Conservation (phyloP, 2,797 vertebrate species). For the Lagocephalus sceleratus region DNA sequence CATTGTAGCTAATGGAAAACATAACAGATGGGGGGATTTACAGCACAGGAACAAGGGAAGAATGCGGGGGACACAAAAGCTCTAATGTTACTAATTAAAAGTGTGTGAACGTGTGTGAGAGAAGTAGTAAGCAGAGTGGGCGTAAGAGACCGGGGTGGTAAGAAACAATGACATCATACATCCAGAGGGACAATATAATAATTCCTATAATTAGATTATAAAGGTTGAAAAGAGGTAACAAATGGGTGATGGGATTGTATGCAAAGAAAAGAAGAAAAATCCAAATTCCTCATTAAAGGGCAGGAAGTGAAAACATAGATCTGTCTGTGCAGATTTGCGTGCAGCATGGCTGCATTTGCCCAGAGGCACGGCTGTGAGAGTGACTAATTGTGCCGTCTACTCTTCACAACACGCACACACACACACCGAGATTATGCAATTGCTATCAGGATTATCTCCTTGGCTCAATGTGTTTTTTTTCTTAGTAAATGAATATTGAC, state of each 20-base stretch:
- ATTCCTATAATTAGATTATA: slow-evolving; percentile 11
- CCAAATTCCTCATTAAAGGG: slow-evolving; percentile 37
- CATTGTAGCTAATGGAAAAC: slow-evolving; percentile 42
- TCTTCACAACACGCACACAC: slow-evolving; percentile 32
- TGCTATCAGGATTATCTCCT: slow-evolving; percentile 53
- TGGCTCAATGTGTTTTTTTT: slow-evolving; percentile 6
- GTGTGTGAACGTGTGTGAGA: slow-evolving; percentile 17
- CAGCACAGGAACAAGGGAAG: slow-evolving; percentile 46
- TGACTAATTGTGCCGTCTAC: slow-evolving; percentile 63
- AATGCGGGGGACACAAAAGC: slow-evolving; percentile 19
- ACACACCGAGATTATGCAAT: slow-evolving; percentile 50
- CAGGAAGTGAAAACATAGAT: slow-evolving; percentile 33
- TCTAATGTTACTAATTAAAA: slow-evolving; percentile 37
- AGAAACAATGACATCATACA: slow-evolving; percentile 25
- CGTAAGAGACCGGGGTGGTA: not conserved
- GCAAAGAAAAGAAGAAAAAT: slow-evolving; percentile 20
- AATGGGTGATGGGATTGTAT: slow-evolving; percentile 2
- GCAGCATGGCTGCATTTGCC: slow-evolving; percentile 12
- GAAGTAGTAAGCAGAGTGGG: slow-evolving; percentile 2
- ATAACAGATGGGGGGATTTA: slow-evolving; percentile 31
- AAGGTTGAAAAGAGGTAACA: slow-evolving; percentile 10
- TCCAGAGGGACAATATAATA: slow-evolving; percentile 14
- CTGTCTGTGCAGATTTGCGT: slow-evolving; percentile 28
- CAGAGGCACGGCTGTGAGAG: slow-evolving; percentile 38
- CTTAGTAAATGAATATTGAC: slow-evolving; percentile 43